Base-by-base conservation (phyloP, 2,888 invertebrate genomes). In the Cyclophora albipunctata region DNA sequence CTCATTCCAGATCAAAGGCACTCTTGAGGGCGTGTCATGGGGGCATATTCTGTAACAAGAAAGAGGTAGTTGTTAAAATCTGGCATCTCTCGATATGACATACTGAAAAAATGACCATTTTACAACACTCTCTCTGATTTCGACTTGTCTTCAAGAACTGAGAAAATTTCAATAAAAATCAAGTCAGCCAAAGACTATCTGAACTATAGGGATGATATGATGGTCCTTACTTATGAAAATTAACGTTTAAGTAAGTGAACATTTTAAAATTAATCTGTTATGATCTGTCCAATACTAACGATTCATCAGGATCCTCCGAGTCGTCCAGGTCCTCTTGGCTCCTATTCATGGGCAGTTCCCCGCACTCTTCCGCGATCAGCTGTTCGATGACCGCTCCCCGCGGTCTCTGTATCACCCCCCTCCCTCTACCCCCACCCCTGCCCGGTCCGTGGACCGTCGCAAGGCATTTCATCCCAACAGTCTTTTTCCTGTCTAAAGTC, bases 1-100 rank as follows among this genome's bases (percentile, higher is more conserved):
- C 52, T 90, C 90, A 49, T 90, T 90, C 90, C 92, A 92, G 63
- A 94, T 92, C 68, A 94, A 89, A 63, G 95, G 95, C 69, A 94
- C 91, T 72, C 93, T 88, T 52, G 94, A 94, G 45, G 94, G 95
- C 2, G 94, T 95, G 59, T 93, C 93, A 71, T 94, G 93, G 2
- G 90, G 85, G 67, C 86, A 85, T 69, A 90, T 89, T 61, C 87
- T 87, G 79, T 41, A 55, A 67, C 51, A 60, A 47, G 2, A 53
- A 34, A 48, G 2, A 20, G 20, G 20, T 20, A 20, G 20, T 20
- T 20, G 20, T 20, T 20, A 20, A 20, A 20, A 1, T 20, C 20
- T 20, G 20, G 20, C 20, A 20, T 20, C 20, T 20, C 20, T 20
- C 2, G 20, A 20, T 20, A 20, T 20, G 20, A 20, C 20, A 2